These are phyloP conservation scores for Lomographa bimaculata DNA, from an alignment of 2,888 invertebrate genomes.

Conservation along the genomic window DNA sequence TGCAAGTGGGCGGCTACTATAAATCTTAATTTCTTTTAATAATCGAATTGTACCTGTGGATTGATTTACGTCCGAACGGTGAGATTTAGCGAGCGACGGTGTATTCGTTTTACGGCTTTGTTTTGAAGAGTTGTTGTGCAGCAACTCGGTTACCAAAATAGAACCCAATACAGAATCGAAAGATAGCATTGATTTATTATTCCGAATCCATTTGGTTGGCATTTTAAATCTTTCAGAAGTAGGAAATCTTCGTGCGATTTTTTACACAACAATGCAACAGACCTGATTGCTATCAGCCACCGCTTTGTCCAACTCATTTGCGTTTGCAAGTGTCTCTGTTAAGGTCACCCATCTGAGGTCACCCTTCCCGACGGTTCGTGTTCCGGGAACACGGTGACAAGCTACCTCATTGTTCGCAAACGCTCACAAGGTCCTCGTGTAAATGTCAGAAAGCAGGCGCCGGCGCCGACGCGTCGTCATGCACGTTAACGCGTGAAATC, in stretches of 20 bases:
- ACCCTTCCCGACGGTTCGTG: slow-evolving; percentile 49
- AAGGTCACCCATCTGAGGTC: slow-evolving; percentile 66
- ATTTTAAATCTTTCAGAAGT: not conserved
- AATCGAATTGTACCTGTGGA: slow-evolving; percentile 29
- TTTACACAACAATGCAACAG: slow-evolving; percentile 1
- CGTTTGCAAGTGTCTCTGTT: slow-evolving; percentile 17
- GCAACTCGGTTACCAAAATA: not conserved
- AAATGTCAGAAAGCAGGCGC: slow-evolving; percentile 78
- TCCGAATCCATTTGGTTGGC: no score
- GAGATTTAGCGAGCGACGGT: slow-evolving; percentile 10
- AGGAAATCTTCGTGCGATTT: not conserved
- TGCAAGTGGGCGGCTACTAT: slow-evolving; percentile 30
- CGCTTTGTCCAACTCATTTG: slow-evolving; percentile 24
- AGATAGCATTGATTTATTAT: no score
- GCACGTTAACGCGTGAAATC: slow-evolving; percentile 35
- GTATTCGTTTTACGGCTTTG: slow-evolving; percentile 7
- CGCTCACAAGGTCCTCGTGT: slow-evolving; percentile 65
- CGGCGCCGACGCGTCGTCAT: slow-evolving; percentile 44
- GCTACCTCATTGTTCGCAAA: slow-evolving; percentile 69
- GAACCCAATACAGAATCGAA: no score
- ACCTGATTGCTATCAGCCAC: slow-evolving; percentile 14
- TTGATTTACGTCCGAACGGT: slow-evolving; percentile 29
- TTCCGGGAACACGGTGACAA: slow-evolving; percentile 76
- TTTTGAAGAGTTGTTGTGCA: not conserved
- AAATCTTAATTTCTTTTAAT: slow-evolving; percentile 32